Percentiles rank a stretch among this genome's conserved stretches.
Conservation (phyloP, 1,140 invertebrate genomes). For the Lysiphlebus fabarum region DNA sequence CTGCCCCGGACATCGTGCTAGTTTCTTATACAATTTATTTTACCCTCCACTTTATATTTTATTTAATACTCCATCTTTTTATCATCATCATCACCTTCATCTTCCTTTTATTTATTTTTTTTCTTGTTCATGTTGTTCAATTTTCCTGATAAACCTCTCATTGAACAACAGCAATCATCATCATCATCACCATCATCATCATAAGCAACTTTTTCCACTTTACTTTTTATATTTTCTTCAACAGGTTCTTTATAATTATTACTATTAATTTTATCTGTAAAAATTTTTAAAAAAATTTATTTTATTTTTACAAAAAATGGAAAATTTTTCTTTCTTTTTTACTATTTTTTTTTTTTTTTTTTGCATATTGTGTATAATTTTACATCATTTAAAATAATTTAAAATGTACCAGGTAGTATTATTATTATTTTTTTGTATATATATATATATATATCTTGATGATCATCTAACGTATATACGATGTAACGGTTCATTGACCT, state of each 20-base stretch:
- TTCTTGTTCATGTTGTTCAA: no score
- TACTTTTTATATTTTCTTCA: no score
- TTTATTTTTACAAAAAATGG: background rate
- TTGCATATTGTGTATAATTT: background rate
- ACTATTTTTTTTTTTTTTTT: no score
- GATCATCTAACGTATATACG: conserved; percentile 2
- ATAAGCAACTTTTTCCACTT: no score
- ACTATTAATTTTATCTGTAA: no score
- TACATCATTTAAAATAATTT: background rate
- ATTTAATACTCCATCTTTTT: background rate
- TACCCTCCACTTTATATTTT: conserved; percentile 27
- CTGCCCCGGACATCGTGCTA: conserved; percentile 36
- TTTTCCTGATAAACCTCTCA: no score
- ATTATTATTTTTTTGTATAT: conserved; percentile 1
- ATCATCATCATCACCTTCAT: background rate
- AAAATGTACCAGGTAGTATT: background rate
- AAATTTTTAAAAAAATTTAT: background rate
- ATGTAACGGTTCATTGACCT: conserved; percentile 20
- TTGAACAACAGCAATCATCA: no score
- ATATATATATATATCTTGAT: no score
- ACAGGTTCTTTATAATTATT: no score
- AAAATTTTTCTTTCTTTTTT: conserved; percentile 1
- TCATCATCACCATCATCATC: no score
- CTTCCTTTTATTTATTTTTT: no score
- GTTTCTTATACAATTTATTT: conserved; percentile 33